Percentiles rank a stretch among this genome's conserved stretches.
phyloP scores from a whole-genome alignment of 2,113 vertebrate species.

The Nerophis lumbriciformis region DNA sequence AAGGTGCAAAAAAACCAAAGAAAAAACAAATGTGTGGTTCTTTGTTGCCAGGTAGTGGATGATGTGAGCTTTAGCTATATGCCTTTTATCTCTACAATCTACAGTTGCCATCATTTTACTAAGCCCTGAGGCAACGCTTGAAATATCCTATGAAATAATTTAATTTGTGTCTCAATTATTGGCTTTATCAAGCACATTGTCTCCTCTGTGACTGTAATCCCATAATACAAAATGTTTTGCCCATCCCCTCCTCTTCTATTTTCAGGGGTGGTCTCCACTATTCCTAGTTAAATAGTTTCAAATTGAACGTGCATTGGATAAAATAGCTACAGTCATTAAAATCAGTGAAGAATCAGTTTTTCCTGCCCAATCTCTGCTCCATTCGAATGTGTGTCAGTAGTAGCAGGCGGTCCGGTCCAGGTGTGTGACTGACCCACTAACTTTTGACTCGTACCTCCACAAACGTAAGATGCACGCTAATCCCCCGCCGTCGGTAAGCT shows the following conservation, averaged over 20 bases:
- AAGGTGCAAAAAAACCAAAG: too few relatives aligned
- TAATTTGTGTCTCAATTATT: too few relatives aligned
- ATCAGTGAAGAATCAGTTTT: background rate
- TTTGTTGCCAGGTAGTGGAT: too few relatives aligned
- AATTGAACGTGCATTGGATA: background rate
- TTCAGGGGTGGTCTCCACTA: background rate
- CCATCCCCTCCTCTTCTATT: background rate
- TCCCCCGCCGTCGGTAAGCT: constrained; percentile 44
- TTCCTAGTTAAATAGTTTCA: background rate
- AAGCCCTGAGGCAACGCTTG: too few relatives aligned
- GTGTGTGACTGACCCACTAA: constrained; percentile 66
- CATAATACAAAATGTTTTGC: background rate
- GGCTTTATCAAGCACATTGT: background rate
- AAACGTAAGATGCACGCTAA: constrained; percentile 50
- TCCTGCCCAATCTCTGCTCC: background rate
- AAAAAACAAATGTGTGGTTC: too few relatives aligned
- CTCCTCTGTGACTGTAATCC: background rate
- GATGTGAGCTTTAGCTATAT: too few relatives aligned
- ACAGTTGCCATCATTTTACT: too few relatives aligned
- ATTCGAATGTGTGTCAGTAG: constrained; percentile 50
- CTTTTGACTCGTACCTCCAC: constrained; percentile 47
- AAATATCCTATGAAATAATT: too few relatives aligned
- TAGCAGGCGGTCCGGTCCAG: constrained; percentile 45
- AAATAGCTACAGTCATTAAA: background rate
- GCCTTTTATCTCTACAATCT: too few relatives aligned